phyloP scores from a whole-genome alignment of 2,113 vertebrate species.

The Etheostoma cragini region DNA sequence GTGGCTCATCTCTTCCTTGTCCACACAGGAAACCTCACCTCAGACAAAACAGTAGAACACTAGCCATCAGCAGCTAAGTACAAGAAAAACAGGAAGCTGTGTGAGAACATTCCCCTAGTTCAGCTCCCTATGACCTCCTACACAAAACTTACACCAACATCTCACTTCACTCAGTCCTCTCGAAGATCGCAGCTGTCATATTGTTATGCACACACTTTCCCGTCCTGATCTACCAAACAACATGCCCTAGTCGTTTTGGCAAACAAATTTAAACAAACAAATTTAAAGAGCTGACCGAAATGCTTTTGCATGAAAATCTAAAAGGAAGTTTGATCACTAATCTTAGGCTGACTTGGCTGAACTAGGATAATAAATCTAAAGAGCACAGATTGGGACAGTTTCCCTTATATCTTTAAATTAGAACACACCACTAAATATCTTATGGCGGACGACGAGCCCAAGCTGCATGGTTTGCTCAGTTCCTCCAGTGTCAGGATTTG shows the following conservation, averaged over 20 bases:
- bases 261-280: background rate
- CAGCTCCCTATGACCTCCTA: conserved; percentile 30
- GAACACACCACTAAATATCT: background rate
- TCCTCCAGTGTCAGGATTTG: background rate
- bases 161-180: conserved; percentile 16
- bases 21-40: conserved; percentile 61
- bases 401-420: background rate
- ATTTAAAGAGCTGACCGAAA: background rate
- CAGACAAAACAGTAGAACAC: conserved; percentile 45
- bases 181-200: conserved; percentile 1
- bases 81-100: conserved; percentile 78
- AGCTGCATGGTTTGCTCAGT: background rate
- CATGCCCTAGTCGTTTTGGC: background rate
- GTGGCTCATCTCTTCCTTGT: conserved; percentile 50
- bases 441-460: too few species aligned
- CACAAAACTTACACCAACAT: conserved; percentile 18
- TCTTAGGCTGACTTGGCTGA: background rate
- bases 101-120: conserved; percentile 67
- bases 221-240: background rate
- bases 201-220: background rate
- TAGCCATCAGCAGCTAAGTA: conserved; percentile 50
- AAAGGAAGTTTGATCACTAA: background rate
- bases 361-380: background rate
- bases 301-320: background rate
- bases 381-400: background rate